phyloP scores from a whole-genome alignment of 2,797 vertebrate species.

The Todus mexicanus region DNA sequence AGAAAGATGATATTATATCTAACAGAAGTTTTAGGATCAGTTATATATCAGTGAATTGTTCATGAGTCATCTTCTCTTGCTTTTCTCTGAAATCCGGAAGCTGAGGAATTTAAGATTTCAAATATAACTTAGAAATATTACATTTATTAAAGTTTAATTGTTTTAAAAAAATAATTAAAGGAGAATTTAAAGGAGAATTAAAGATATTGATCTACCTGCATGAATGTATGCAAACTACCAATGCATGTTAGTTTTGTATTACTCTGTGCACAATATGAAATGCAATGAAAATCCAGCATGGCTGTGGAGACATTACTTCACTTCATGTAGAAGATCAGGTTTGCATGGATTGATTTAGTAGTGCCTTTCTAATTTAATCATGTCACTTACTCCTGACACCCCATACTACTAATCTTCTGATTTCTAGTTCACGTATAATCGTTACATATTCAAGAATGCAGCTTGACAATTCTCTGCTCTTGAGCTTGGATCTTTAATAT shows the following conservation, averaged over 20 bases:
- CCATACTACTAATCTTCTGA: not conserved
- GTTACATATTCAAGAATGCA: not conserved
- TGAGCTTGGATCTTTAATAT: not conserved
- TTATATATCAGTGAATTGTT: not conserved
- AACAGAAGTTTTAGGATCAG: not conserved
- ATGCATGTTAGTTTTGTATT: not conserved
- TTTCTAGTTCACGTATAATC: not conserved
- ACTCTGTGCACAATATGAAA: not conserved
- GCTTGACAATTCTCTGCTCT: not conserved
- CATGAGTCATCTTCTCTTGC: not conserved
- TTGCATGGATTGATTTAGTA: not conserved
- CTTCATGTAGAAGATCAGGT: not conserved
- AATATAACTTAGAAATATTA: not conserved
- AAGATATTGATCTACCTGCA: not conserved
- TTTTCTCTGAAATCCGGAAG: not conserved
- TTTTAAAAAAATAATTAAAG: not conserved
- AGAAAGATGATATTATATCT: not conserved
- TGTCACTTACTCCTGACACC: not conserved
- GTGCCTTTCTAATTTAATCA: constrained; percentile 14
- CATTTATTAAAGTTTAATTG: not conserved
- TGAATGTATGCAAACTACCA: not conserved
- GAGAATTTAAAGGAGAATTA: not conserved
- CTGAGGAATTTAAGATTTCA: not conserved
- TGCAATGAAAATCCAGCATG: not conserved
- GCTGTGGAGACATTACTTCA: not conserved